Conservation (phyloP, 35 echinoderm and acorn worm species). For the Heliocidaris tuberculata region DNA sequence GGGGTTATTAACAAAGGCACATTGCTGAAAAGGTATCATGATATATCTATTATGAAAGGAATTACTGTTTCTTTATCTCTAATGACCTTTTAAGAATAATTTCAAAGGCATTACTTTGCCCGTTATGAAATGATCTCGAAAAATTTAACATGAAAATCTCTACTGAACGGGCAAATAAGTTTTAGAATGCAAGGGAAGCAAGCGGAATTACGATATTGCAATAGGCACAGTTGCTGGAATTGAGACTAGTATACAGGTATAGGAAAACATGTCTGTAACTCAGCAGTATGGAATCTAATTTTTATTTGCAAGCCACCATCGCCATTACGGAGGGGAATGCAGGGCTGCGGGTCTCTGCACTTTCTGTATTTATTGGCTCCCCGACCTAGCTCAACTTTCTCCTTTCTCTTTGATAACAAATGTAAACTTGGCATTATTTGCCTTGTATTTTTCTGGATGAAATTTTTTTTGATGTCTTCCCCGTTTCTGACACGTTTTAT, state of each 20-base stretch:
- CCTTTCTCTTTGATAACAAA: constrained; percentile 10
- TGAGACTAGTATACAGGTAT: not conserved
- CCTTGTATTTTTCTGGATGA: constrained; percentile 2
- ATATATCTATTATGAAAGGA: no score
- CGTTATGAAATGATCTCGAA: not conserved
- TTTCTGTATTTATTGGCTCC: not conserved
- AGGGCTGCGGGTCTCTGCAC: not conserved
- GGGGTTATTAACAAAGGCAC: not conserved
- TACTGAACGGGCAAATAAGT: not conserved
- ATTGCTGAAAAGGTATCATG: not conserved
- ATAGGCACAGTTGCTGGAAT: not conserved
- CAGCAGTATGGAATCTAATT: not conserved
- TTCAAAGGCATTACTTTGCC: not conserved
- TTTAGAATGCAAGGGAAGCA: not conserved
- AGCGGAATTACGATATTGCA: not conserved
- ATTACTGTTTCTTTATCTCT: no score
- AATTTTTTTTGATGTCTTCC: not conserved
- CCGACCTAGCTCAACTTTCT: not conserved
- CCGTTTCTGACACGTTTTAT: not conserved
- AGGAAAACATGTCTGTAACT: not conserved
- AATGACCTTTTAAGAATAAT: not conserved
- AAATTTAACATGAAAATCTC: not conserved
- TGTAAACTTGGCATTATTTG: not conserved
- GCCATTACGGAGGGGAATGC: not conserved
- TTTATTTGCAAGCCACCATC: not conserved